phyloP scores from a whole-genome alignment of 64 coral and sea anemone genomes.

The Montipora cactus region DNA sequence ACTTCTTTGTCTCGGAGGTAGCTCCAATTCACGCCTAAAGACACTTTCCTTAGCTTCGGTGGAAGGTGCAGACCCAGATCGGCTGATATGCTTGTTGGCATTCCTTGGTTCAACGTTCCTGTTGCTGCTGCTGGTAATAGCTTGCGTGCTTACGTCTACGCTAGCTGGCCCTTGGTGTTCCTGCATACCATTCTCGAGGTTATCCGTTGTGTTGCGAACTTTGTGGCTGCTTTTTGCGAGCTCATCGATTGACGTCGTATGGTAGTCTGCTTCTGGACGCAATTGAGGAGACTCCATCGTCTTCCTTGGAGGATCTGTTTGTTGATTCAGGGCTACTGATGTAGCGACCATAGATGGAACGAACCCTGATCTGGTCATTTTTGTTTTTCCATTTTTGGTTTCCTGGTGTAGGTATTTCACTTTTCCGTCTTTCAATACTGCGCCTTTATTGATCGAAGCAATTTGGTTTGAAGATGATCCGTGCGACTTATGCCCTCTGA shows the following conservation, averaged over 20 bases:
- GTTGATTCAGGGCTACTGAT: background rate
- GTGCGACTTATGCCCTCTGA: background rate
- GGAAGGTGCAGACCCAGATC: conserved; percentile 50
- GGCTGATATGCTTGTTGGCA: background rate
- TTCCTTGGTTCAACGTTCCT: background rate
- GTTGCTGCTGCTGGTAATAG: background rate
- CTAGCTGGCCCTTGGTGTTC: background rate
- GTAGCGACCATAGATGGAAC: background rate
- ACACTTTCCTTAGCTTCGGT: conserved; percentile 15
- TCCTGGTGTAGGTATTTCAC: background rate
- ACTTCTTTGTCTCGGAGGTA: background rate
- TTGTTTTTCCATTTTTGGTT: background rate
- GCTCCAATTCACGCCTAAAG: background rate
- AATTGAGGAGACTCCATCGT: background rate
- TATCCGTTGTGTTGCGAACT: background rate
- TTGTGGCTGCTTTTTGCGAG: background rate
- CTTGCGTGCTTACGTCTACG: background rate
- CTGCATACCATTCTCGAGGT: background rate
- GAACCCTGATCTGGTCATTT: conserved; percentile 15
- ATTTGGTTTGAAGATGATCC: background rate
- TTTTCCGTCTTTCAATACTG: background rate
- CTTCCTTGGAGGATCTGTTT: background rate
- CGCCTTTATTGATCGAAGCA: background rate
- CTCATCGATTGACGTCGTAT: background rate
- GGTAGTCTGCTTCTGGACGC: conserved; percentile 48